Evolutionary conservation across 2,113 vertebrate species (phyloP).

Genomic region (Coracopsis vasa): DNA sequence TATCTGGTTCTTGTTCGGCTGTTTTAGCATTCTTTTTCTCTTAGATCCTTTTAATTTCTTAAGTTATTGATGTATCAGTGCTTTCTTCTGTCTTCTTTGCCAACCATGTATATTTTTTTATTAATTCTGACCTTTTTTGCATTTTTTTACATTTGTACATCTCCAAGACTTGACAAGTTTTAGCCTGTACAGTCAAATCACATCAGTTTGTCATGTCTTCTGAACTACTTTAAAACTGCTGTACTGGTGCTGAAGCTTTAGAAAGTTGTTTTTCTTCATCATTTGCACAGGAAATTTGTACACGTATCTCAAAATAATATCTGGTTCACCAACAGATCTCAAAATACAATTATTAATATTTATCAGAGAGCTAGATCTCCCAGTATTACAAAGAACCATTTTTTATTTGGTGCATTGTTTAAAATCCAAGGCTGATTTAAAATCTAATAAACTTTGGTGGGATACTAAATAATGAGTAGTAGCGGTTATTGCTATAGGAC

Average conservation of each 20-base stretch:
- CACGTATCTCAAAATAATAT: neutral
- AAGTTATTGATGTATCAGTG: neutral
- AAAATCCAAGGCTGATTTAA: neutral
- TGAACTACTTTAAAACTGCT: neutral
- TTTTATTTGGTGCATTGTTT: neutral
- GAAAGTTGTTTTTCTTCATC: neutral
- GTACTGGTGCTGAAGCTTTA: neutral
- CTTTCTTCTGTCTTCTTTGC: neutral
- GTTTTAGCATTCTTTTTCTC: neutral
- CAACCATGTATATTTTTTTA: rapidly evolving
- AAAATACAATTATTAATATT: neutral
- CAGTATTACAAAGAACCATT: neutral
- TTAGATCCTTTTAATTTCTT: neutral
- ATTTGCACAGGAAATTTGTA: neutral
- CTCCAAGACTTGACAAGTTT: neutral
- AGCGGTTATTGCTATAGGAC: neutral
- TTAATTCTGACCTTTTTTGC: neutral
- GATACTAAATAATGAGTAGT: neutral
- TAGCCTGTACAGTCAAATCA: neutral
- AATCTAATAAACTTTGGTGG: neutral
- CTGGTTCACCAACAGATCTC: neutral
- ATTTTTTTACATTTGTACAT: neutral
- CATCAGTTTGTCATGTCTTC: neutral
- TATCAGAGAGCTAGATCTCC: neutral
- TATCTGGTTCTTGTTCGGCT: rapidly evolving